phyloP scores from a whole-genome alignment of 2,888 invertebrate species.

The Gonocerus acuteangulatus region DNA sequence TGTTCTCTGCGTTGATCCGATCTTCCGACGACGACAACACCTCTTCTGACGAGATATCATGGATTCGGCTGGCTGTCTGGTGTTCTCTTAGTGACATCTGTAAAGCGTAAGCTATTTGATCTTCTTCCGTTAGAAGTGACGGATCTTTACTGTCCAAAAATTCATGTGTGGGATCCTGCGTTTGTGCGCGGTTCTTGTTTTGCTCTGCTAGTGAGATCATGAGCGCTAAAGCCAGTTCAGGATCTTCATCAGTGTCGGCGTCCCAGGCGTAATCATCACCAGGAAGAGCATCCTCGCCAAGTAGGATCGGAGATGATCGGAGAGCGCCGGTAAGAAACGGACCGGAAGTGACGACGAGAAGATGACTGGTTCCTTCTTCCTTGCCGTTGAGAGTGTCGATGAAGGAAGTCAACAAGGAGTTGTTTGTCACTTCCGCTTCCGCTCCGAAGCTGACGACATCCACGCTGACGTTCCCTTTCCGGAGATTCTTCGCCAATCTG shows the following conservation, averaged over 20 bases:
- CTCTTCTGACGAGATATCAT: too few species aligned
- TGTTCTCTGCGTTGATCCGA: too few species aligned
- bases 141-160: conserved; percentile 83
- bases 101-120: conserved; percentile 97
- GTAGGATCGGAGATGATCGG: conserved; percentile 85
- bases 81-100: conserved; percentile 95
- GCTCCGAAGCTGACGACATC: conserved; percentile 98
- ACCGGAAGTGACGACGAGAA: conserved; percentile 94
- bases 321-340: conserved; percentile 94
- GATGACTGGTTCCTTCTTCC: conserved; percentile 80
- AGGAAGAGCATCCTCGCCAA: conserved; percentile 75
- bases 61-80: too few species aligned
- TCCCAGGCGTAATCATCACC: conserved; percentile 93
- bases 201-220: conserved; percentile 94
- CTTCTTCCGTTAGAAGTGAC: conserved; percentile 85
- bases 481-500: conserved; percentile 90
- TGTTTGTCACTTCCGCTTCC: conserved; percentile 67
- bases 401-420: conserved; percentile 77
- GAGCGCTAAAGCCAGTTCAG: conserved; percentile 87
- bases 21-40: too few species aligned
- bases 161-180: conserved; percentile 84
- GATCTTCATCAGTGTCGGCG: conserved; percentile 99
- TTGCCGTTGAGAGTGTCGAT: conserved; percentile 94
- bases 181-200: conserved; percentile 67
- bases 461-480: conserved; percentile 97